Base-by-base conservation (phyloP, 2,888 invertebrate species). In the Octonoba sinensis region DNA sequence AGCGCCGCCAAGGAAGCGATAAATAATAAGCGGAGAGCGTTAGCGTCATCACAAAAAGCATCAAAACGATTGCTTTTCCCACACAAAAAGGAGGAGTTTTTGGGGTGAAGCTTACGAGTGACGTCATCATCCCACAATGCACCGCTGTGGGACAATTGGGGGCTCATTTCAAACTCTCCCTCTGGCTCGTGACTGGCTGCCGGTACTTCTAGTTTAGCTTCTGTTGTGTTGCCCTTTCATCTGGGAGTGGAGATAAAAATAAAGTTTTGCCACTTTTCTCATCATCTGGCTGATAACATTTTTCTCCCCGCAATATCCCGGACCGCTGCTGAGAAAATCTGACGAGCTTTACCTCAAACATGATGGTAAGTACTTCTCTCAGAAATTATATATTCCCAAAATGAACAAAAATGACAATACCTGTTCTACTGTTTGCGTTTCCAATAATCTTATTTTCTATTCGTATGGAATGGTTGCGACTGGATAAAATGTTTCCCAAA, bases 41-140 rank as follows among this genome's bases (percentile, higher is more conserved):
- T 8, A 69, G 18, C 36, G 46, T 62, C 64, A 71, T 64, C 64
- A 44, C 64, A 57, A 77, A 77, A 77, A 77, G 59, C 75, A 64
- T 16, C 73, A 71, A 70, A 71, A 69, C 76, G 76, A 72, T 71
- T 79, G 59, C 78, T 79, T 79, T 79, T 79, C 78, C 70, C 78
- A 79, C 73, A 73, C 73, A 73, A 81, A 79, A 73, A 81, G 72
- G 79, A 72, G 66, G 44, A 49, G 66, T 59, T 47, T 66, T 46
- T 24, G 66, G 57, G 76, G 36, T 22, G 27, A 44, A 56, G 67
- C n/a, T 13, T 11, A 27, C n/a, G 13, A 47, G 64, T 81, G 79
- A 81, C 79, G 79, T 81, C 79, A 73, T 71, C 62, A 47, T 49
- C 72, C 73, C 79, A 81, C 79, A 81, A 74, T 73, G 79, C 79